Conservation (phyloP, 92 coral and sea anemone species). For the Montipora capitata region DNA sequence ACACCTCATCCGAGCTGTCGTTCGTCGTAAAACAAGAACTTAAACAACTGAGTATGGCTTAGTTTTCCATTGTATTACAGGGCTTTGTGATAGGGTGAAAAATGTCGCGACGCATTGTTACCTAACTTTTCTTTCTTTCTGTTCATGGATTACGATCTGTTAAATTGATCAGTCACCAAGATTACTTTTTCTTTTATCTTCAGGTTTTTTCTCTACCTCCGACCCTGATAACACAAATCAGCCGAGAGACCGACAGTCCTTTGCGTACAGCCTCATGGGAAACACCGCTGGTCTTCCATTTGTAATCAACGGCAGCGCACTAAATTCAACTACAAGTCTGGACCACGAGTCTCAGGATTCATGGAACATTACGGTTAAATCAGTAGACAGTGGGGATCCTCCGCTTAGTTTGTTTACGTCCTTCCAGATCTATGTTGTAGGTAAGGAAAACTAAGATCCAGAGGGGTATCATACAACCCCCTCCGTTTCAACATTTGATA, state of each 20-base stretch:
- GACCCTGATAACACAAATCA: slow-evolving; percentile 91
- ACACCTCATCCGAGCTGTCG: too few species aligned
- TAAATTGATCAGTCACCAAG: too few species aligned
- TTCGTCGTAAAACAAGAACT: too few species aligned
- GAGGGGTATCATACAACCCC: too few species aligned
- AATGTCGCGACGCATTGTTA: too few species aligned
- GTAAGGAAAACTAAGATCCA: slow-evolving; percentile 23
- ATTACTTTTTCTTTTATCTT: not conserved
- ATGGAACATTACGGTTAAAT: slow-evolving; percentile 82
- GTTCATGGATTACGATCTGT: too few species aligned
- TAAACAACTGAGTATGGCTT: too few species aligned
- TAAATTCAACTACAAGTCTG: slow-evolving; percentile 83
- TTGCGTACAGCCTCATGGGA: slow-evolving; percentile 74
- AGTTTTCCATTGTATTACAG: too few species aligned
- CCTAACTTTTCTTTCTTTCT: too few species aligned
- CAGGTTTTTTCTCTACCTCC: slow-evolving; percentile 85
- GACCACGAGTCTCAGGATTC: slow-evolving; percentile 78
- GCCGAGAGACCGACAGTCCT: slow-evolving; percentile 72
- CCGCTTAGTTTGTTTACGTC: slow-evolving; percentile 59
- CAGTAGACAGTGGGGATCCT: slow-evolving; percentile 90
- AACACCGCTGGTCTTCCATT: slow-evolving; percentile 81
- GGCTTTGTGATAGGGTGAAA: too few species aligned
- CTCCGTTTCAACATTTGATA: too few species aligned
- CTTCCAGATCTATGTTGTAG: slow-evolving; percentile 68
- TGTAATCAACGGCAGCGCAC: slow-evolving; percentile 69